A percentile compares a stretch with the other conserved stretches of the same genome.
These are phyloP conservation scores for Brachypteracias leptosomus DNA, from an alignment of 2,113 vertebrate genomes.

Conservation along the genomic window DNA sequence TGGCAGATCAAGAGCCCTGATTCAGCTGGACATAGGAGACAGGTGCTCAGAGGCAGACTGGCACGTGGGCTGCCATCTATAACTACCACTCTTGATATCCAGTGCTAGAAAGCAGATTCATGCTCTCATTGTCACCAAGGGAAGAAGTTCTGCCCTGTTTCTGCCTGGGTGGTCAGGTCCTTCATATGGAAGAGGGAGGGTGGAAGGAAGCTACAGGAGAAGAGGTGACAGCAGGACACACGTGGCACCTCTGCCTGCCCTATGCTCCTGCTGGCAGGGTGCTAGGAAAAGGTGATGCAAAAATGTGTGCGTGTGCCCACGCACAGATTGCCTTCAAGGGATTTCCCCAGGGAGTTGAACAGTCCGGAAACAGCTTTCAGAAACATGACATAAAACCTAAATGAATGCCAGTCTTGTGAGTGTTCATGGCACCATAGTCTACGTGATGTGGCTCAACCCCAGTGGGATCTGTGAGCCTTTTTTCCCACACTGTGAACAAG, in stretches of 20 bases:
- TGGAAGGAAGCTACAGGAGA: background rate
- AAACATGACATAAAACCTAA: background rate
- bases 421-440: background rate
- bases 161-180: background rate
- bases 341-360: background rate
- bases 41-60: background rate
- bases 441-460: background rate
- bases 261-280: rapidly evolving
- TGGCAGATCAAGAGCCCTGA: background rate
- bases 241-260: rapidly evolving
- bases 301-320: rapidly evolving
- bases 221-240: background rate
- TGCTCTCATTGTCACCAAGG: background rate
- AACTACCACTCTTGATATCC: background rate
- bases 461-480: background rate
- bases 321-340: background rate
- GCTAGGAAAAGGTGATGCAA: background rate
- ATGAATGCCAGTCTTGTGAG: background rate
- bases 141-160: background rate
- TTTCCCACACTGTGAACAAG: background rate
- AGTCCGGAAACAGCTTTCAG: background rate
- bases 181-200: rapidly evolving
- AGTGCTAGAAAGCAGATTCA: background rate
- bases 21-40: background rate
- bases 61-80: background rate